A percentile compares a stretch with the other conserved stretches of the same genome.
Conservation (phyloP, 2,888 invertebrate species). For the Philonicus albiceps region DNA sequence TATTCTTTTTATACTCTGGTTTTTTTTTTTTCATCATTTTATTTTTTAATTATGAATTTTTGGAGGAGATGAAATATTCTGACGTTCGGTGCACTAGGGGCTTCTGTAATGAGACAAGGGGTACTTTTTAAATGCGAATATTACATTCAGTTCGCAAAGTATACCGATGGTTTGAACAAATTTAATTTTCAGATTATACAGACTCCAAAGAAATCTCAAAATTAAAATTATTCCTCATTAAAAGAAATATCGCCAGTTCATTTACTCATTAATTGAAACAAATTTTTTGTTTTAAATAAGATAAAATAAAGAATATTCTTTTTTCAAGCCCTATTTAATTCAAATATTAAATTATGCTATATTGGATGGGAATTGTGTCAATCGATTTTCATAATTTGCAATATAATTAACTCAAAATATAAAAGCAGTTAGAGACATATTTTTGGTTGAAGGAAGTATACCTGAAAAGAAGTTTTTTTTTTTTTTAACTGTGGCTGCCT, state of each 20-base stretch:
- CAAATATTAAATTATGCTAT: too few relatives aligned
- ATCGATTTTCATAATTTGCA: too few relatives aligned
- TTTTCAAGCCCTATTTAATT: too few relatives aligned
- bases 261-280: background rate
- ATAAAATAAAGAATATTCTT: too few relatives aligned
- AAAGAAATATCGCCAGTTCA: background rate
- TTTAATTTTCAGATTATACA: background rate
- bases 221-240: background rate
- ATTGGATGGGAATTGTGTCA: too few relatives aligned
- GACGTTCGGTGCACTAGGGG: background rate
- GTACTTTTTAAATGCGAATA: background rate
- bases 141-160: background rate
- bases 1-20: background rate
- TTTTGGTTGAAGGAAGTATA: too few relatives aligned
- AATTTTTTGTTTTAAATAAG: too few relatives aligned
- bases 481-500: too few relatives aligned
- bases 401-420: too few relatives aligned
- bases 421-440: too few relatives aligned
- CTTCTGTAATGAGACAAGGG: background rate
- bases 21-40: background rate
- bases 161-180: background rate
- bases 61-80: background rate
- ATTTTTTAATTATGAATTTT: conserved; percentile 6
- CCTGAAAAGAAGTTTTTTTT: too few relatives aligned
- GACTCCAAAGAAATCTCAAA: background rate